phyloP scores from a whole-genome alignment of 2,113 vertebrate genomes.

The Cyprinus carpio region DNA sequence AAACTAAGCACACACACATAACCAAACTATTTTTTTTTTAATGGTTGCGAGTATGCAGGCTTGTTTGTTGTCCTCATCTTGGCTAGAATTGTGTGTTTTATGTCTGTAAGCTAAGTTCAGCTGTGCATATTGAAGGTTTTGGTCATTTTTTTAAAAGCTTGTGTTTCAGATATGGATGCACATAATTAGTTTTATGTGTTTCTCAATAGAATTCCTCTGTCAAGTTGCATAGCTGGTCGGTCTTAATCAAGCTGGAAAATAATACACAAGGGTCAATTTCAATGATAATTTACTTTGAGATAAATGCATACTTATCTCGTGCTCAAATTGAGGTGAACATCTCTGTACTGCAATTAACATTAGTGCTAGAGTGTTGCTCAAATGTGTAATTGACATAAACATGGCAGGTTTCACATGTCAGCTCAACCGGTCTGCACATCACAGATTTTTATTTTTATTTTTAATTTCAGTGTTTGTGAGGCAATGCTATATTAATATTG shows the following conservation, averaged over 20 bases:
- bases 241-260: slow-evolving; percentile 19
- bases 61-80: no score
- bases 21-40: no score
- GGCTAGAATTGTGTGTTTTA: background rate
- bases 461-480: background rate
- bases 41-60: no score
- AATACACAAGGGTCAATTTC: background rate
- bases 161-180: no score
- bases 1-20: no score
- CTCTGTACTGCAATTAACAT: slow-evolving; percentile 10
- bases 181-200: background rate
- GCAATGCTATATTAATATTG: background rate
- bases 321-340: slow-evolving; percentile 9
- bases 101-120: background rate
- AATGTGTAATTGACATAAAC: slow-evolving; percentile 9
- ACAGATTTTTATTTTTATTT: background rate
- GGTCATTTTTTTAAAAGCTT: no score
- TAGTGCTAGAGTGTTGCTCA: background rate
- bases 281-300: background rate
- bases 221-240: background rate
- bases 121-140: background rate
- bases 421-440: background rate
- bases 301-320: background rate
- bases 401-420: background rate
- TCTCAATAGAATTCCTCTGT: background rate